Evolutionary conservation across 2,888 invertebrate species (phyloP), one percentile per base, ranked within the genome.

Genomic region (Ypsolopha sequella): DNA sequence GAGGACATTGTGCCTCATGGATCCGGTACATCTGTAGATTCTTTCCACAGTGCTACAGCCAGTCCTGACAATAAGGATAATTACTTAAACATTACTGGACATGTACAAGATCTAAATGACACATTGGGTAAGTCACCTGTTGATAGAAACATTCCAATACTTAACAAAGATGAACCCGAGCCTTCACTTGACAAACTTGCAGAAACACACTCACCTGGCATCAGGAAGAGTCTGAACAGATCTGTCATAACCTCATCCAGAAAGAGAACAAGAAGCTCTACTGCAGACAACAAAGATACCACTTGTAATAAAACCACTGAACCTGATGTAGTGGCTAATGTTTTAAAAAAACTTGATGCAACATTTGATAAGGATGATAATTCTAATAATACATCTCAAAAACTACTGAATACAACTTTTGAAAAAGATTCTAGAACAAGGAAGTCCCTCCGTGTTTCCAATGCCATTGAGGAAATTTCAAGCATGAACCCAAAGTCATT

Each of bases 11-110:
- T 50, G 2, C 13, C 35, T 6, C 70, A 75, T 52, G 64, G 59
- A 39, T 71, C 67, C 50, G 63, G 63, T 51, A 58, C 58, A 35
- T 80, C 80, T 8, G 50, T 59, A n/a, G 80, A 81, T 36, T 81
- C 82, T 11, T 81, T 75, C 51, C 73, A 81, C 53, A 82, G 80
- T 55, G 81, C 81, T 73, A 73, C 75, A 4, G 76, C 73, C 70
- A 82, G 80, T 62, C 76, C 75, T 9, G n/a, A 48, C 0, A 54
- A 54, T 6, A 39, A 44, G 33, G 10, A n/a, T 9, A 45, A 10
- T 14, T 14, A 43, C 13, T 36, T 38, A 6, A 50, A 36, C 51
- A 48, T 34, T 11, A 11, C 39, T 4, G 44, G 13, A 1, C 36
- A 9, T 50, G 24, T 11, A 41, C 48, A 50, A 41, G 51, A 46